Percentiles rank a stretch among this genome's conserved stretches.
Conservation (phyloP, 1,140 invertebrate genomes). For the Penaeus japonicus region DNA sequence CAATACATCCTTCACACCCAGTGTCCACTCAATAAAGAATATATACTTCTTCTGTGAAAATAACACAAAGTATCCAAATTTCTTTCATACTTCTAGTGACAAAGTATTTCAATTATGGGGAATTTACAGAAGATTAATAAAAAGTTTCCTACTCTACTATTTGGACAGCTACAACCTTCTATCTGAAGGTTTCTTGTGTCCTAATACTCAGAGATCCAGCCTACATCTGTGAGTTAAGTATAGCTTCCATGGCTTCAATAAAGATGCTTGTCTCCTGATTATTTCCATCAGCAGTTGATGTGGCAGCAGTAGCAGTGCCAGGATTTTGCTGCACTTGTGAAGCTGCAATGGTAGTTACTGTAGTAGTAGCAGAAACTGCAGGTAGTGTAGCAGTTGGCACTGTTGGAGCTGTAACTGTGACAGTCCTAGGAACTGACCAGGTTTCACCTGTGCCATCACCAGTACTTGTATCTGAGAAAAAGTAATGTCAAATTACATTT, state of each 20-base stretch:
- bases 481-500: not conserved
- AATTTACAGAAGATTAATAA: too few species aligned
- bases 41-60: too few species aligned
- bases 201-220: not conserved
- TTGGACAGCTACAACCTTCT: too few species aligned
- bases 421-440: slow-evolving; percentile 19
- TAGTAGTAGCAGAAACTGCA: slow-evolving; percentile 13
- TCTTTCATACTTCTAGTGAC: too few species aligned
- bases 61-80: too few species aligned
- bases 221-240: slow-evolving; percentile 58
- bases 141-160: too few species aligned
- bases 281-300: slow-evolving; percentile 30
- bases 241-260: slow-evolving; percentile 59
- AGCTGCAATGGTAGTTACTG: not conserved
- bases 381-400: not conserved
- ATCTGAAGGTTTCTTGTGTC: not conserved
- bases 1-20: too few species aligned
- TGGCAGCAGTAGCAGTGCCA: slow-evolving; percentile 23
- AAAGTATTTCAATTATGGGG: too few species aligned
- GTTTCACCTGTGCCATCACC: not conserved
- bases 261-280: slow-evolving; percentile 59
- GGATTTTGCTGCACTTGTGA: slow-evolving; percentile 29
- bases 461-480: not conserved
- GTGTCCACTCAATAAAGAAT: too few species aligned
- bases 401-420: slow-evolving; percentile 2